phyloP scores from a whole-genome alignment of 2,888 invertebrate species.

The Anthoptus insignis region DNA sequence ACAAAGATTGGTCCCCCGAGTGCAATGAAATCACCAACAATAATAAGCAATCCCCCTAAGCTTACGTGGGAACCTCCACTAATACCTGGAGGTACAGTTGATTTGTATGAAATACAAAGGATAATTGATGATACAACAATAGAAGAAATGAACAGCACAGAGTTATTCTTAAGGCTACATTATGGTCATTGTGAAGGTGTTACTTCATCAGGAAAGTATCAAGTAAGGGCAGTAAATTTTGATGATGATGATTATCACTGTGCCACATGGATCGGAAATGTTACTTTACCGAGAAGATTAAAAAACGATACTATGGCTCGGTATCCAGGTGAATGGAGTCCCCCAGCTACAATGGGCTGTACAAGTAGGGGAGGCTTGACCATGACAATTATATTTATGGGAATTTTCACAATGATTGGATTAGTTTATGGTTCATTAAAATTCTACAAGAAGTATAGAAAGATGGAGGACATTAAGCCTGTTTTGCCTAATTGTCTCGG shows the following conservation, averaged over 20 bases:
- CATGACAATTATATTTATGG: conserved; percentile 68
- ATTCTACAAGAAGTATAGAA: conserved; percentile 86
- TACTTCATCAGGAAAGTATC: conserved; percentile 67
- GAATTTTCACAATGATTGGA: conserved; percentile 64
- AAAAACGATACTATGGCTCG: conserved; percentile 49
- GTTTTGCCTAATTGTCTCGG: conserved; percentile 89
- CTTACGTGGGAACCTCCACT: conserved; percentile 84
- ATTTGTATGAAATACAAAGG: conserved; percentile 85
- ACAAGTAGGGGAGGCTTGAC: conserved; percentile 65
- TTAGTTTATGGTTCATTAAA: conserved; percentile 77
- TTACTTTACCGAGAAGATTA: conserved; percentile 55
- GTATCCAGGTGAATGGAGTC: conserved; percentile 76
- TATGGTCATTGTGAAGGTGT: conserved; percentile 67
- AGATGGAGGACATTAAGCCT: conserved; percentile 90
- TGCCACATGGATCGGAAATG: conserved; percentile 59
- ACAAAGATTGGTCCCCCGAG: conserved; percentile 89
- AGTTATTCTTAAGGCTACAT: conserved; percentile 55
- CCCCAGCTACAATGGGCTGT: conserved; percentile 66
- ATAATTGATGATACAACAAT: conserved; percentile 63
- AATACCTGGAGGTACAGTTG: conserved; percentile 83
- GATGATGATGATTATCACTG: conserved; percentile 71
- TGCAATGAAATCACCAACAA: conserved; percentile 64
- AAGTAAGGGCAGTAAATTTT: conserved; percentile 76
- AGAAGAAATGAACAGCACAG: conserved; percentile 65
- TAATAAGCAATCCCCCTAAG: conserved; percentile 61